Percentiles rank a stretch among this genome's conserved stretches.
These are phyloP conservation scores for Macropodus opercularis DNA, from an alignment of 2,797 vertebrate species.

Conservation along the genomic window DNA sequence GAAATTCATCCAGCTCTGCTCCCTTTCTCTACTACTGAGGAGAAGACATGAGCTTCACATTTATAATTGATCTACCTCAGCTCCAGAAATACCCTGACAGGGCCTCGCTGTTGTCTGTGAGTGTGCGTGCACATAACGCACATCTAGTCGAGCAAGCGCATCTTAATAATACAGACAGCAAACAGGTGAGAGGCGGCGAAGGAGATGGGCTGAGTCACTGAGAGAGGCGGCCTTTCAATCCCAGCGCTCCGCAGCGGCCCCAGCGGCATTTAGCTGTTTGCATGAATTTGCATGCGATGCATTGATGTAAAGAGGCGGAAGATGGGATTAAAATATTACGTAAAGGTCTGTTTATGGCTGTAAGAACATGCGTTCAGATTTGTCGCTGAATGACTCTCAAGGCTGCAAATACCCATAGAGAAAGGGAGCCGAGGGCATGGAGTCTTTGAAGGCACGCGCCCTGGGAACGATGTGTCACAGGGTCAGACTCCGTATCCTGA, in stretches of 20 bases:
- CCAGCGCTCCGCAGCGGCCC: conserved; percentile 31
- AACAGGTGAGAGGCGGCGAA: conserved; percentile 62
- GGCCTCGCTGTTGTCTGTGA: conserved; percentile 25
- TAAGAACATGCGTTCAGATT: conserved; percentile 22
- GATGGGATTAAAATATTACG: conserved; percentile 53
- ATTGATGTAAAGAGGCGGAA: conserved; percentile 49
- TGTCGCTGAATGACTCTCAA: conserved; percentile 18
- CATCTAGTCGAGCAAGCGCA: conserved; percentile 32
- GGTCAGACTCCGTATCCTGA: conserved; percentile 22
- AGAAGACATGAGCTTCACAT: conserved; percentile 59
- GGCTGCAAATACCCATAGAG: conserved; percentile 18
- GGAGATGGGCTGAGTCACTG: conserved; percentile 43
- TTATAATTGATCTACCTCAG: conserved; percentile 71
- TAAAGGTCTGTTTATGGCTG: conserved; percentile 42
- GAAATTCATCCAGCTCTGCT: conserved; percentile 45
- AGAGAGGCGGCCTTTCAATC: conserved; percentile 21
- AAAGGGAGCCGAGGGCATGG: not conserved
- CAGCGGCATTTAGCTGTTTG: conserved; percentile 20
- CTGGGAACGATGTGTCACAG: conserved; percentile 14
- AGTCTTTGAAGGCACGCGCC: not conserved
- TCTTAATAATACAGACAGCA: conserved; percentile 57
- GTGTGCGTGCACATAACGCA: not conserved
- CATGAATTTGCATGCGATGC: conserved; percentile 48
- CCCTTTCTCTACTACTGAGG: conserved; percentile 41
- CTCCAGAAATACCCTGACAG: conserved; percentile 68